These are phyloP conservation scores for Myiotriccus ornatus DNA, from an alignment of 2,797 vertebrate species.

Conservation along the genomic window DNA sequence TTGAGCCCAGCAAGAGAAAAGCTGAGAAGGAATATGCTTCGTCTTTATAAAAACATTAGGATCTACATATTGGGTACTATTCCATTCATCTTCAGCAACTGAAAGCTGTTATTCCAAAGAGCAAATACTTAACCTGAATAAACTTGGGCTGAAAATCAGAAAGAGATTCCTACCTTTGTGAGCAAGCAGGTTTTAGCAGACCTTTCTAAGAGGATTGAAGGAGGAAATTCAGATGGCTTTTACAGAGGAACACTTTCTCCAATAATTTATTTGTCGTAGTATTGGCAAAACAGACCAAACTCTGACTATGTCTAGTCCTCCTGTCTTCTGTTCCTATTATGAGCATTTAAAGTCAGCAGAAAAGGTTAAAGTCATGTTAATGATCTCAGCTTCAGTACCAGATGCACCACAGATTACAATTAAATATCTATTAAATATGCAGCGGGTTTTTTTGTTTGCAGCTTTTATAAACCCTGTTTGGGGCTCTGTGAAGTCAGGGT, in stretches of 20 bases:
- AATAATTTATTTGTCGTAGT: neutral
- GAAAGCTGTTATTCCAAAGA: neutral
- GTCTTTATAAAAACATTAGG: neutral
- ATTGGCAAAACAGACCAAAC: neutral
- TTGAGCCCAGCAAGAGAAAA: neutral
- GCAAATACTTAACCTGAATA: neutral
- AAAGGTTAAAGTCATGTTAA: neutral
- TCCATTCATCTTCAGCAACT: neutral
- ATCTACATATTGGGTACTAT: neutral
- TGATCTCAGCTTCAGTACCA: neutral
- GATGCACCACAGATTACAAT: neutral
- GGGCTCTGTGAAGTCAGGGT: neutral
- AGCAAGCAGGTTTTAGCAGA: neutral
- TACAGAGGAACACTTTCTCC: neutral
- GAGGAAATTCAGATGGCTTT: neutral
- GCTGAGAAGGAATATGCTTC: neutral
- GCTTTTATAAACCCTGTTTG: neutral
- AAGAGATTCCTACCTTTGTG: neutral
- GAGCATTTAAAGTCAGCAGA: neutral
- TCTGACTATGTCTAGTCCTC: neutral
- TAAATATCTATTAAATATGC: neutral
- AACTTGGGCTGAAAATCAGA: neutral
- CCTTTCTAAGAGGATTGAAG: neutral
- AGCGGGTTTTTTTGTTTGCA: neutral
- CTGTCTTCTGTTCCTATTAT: neutral